A percentile compares a stretch with the other conserved stretches of the same genome.
These are phyloP conservation scores for Tylochromis polylepis DNA, from an alignment of 2,113 vertebrate genomes.

Conservation along the genomic window DNA sequence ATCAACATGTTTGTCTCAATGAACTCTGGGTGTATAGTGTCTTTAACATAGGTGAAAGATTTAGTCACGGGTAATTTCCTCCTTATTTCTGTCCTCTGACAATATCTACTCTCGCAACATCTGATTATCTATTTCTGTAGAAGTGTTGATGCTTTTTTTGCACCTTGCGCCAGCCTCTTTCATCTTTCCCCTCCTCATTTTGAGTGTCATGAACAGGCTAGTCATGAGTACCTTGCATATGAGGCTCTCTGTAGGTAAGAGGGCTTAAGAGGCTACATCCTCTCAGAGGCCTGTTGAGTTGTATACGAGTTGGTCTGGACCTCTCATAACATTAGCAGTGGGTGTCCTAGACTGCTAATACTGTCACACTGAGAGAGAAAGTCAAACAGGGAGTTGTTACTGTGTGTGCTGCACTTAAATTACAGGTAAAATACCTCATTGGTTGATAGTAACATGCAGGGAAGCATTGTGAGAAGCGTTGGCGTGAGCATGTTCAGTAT, in stretches of 20 bases:
- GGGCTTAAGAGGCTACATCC: slow-evolving; percentile 29
- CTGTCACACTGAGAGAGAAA: slow-evolving; percentile 36
- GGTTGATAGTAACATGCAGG: not conserved
- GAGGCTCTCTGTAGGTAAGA: slow-evolving; percentile 20
- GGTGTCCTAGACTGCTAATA: slow-evolving; percentile 34
- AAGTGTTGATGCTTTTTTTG: not conserved
- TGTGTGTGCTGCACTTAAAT: not conserved
- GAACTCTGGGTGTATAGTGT: not conserved
- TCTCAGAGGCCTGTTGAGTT: slow-evolving; percentile 15
- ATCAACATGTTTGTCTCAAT: not conserved
- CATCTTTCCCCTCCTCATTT: not conserved
- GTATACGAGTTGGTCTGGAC: slow-evolving; percentile 4
- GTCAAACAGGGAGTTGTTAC: not conserved
- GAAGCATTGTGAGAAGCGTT: not conserved
- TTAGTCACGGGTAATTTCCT: not conserved
- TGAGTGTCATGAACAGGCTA: slow-evolving; percentile 23
- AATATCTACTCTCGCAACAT: not conserved
- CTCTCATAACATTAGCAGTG: slow-evolving; percentile 45
- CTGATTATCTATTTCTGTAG: not conserved
- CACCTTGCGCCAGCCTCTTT: not conserved
- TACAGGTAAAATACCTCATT: not conserved
- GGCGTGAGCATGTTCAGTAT: not conserved
- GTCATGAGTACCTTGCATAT: slow-evolving; percentile 2
- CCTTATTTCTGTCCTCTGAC: not conserved
- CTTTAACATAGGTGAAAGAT: not conserved